Percentiles rank a stretch among this genome's conserved stretches.
Conservation (phyloP, 2,888 invertebrate genomes). For the Hirtodrosophila trivittata region DNA sequence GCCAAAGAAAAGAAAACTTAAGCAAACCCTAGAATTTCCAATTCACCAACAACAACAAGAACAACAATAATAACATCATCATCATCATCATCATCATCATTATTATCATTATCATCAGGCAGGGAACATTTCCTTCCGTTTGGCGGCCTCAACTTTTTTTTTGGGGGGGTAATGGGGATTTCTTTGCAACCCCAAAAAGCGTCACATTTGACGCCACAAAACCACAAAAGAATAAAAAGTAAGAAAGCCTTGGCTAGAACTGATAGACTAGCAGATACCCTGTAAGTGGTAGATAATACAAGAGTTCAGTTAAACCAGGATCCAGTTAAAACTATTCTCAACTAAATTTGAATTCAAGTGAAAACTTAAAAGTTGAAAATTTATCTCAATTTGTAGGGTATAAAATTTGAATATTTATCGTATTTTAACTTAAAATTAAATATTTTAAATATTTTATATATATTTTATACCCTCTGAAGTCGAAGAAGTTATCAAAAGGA, state of each 20-base stretch:
- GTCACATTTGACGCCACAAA: constrained; percentile 64
- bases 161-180: constrained; percentile 11
- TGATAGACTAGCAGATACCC: constrained; percentile 10
- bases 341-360: too few species aligned
- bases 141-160: constrained; percentile 16
- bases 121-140: constrained; percentile 63
- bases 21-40: constrained; percentile 30
- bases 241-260: not conserved
- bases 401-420: too few species aligned
- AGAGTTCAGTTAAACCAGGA: too few species aligned
- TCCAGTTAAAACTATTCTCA: too few species aligned
- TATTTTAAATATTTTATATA: too few species aligned
- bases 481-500: too few species aligned
- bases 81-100: constrained; percentile 38
- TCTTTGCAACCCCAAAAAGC: constrained; percentile 33
- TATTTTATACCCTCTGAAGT: too few species aligned
- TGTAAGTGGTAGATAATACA: too few species aligned
- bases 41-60: constrained; percentile 21
- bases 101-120: constrained; percentile 48
- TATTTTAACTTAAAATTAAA: too few species aligned
- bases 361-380: too few species aligned
- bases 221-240: constrained; percentile 40
- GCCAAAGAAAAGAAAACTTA: constrained; percentile 24
- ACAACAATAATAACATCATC: constrained; percentile 28
- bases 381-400: too few species aligned